Evolutionary conservation across 2,113 vertebrate genomes (phyloP).

Genomic region (Corythoichthys intestinalis): DNA sequence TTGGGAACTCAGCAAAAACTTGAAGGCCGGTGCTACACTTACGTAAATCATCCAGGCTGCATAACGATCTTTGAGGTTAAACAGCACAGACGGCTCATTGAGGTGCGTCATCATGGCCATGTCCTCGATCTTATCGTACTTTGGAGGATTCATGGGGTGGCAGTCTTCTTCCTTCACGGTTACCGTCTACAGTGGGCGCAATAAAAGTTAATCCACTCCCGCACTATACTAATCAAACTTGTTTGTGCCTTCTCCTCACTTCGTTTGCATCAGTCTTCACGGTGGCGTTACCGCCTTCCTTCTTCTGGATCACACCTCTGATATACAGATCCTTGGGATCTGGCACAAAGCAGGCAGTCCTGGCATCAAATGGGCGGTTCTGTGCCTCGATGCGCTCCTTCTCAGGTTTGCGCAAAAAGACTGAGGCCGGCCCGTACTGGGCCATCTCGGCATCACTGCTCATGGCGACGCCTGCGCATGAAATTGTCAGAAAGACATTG

Average conservation of each 20-base stretch:
- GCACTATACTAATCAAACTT: not conserved
- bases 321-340: conserved; percentile 73
- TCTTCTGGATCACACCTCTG: conserved; percentile 75
- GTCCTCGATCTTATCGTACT: conserved; percentile 60
- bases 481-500: not conserved
- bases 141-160: conserved; percentile 82
- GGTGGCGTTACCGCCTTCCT: conserved; percentile 59
- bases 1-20: not conserved
- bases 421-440: conserved; percentile 71
- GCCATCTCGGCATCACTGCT: conserved; percentile 70
- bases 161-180: conserved; percentile 79
- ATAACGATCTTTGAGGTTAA: conserved; percentile 61
- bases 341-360: conserved; percentile 76
- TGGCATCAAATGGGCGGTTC: conserved; percentile 77
- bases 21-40: conserved; percentile 22
- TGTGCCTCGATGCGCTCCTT: conserved; percentile 75
- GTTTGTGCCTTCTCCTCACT: conserved; percentile 53
- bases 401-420: conserved; percentile 76
- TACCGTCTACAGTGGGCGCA: conserved; percentile 67
- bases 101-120: conserved; percentile 76
- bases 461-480: conserved; percentile 28
- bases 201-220: conserved; percentile 11
- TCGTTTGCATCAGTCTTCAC: conserved; percentile 75
- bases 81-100: conserved; percentile 76
- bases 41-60: conserved; percentile 65